These are phyloP conservation scores for Aphaenogaster floridana DNA, from an alignment of 1,140 invertebrate genomes.

Conservation along the genomic window DNA sequence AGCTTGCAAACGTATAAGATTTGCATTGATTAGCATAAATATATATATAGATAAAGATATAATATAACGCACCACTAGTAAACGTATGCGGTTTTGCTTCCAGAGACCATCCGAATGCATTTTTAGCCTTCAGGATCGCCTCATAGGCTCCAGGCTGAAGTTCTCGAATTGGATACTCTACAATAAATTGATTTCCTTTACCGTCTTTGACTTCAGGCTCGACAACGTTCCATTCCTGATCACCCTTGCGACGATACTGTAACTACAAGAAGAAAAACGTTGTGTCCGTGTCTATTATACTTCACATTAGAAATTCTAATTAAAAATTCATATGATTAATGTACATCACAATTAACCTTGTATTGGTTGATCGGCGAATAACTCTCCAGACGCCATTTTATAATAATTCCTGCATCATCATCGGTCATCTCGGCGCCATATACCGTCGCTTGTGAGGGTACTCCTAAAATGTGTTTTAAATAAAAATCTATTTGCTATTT, in stretches of 20 bases:
- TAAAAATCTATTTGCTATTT: slow-evolving; percentile 9
- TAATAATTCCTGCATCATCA: slow-evolving; percentile 80
- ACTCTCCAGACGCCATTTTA: slow-evolving; percentile 87
- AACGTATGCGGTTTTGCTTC: slow-evolving; percentile 74
- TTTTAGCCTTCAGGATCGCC: slow-evolving; percentile 77
- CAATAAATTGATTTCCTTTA: slow-evolving; percentile 74
- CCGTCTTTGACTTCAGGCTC: slow-evolving; percentile 77
- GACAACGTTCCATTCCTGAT: slow-evolving; percentile 70
- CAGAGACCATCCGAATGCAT: slow-evolving; percentile 81
- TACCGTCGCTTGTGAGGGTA: slow-evolving; percentile 78
- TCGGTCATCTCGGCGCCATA: slow-evolving; percentile 70
- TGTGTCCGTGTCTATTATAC: neutral
- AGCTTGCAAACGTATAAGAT: neutral
- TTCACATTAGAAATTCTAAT: neutral
- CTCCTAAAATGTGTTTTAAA: slow-evolving; percentile 71
- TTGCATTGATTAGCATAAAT: neutral
- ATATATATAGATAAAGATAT: slow-evolving; percentile 13
- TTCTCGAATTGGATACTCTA: slow-evolving; percentile 73
- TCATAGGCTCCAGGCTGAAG: slow-evolving; percentile 80
- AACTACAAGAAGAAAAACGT: slow-evolving; percentile 71
- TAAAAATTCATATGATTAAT: neutral
- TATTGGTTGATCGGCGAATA: slow-evolving; percentile 86
- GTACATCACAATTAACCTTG: slow-evolving; percentile 72
- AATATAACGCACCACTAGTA: slow-evolving; percentile 72
- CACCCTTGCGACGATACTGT: slow-evolving; percentile 78